A percentile compares a stretch with the other conserved stretches of the same genome.
Evolutionary conservation across 2,888 invertebrate species (phyloP).

Genomic region (Mythimna loreyi): DNA sequence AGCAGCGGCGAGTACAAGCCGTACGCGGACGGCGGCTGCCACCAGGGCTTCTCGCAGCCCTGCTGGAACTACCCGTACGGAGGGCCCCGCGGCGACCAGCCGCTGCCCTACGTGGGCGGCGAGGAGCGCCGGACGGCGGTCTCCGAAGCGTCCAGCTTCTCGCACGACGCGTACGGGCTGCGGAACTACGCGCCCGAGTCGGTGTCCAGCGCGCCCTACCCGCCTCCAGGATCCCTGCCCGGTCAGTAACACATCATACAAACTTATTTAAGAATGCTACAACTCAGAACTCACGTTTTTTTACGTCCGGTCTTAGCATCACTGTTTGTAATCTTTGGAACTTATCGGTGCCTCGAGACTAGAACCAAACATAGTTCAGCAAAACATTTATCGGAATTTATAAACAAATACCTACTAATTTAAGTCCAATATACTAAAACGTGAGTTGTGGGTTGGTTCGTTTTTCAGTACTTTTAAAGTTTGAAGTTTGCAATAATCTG

Average conservation of each 20-base stretch:
- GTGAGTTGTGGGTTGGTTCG: slow-evolving; percentile 58
- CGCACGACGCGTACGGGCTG: slow-evolving; percentile 94
- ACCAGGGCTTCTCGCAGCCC: slow-evolving; percentile 93
- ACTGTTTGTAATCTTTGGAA: slow-evolving; percentile 86
- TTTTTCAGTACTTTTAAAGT: slow-evolving; percentile 53
- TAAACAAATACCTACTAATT: slow-evolving; percentile 77
- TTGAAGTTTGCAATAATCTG: slow-evolving; percentile 54
- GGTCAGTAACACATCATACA: slow-evolving; percentile 82
- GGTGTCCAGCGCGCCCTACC: slow-evolving; percentile 94
- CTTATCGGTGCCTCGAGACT: slow-evolving; percentile 80
- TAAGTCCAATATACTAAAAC: slow-evolving; percentile 63
- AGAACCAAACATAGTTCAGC: slow-evolving; percentile 78
- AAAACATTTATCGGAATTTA: slow-evolving; percentile 85
- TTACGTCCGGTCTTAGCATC: slow-evolving; percentile 73
- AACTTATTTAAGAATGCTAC: slow-evolving; percentile 65
- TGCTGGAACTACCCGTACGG: slow-evolving; percentile 94
- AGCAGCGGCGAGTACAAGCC: slow-evolving; percentile 92
- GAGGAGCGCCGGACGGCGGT: slow-evolving; percentile 93
- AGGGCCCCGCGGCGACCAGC: slow-evolving; percentile 92
- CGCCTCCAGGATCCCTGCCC: slow-evolving; percentile 93
- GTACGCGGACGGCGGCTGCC: slow-evolving; percentile 91
- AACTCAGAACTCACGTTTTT: slow-evolving; percentile 80
- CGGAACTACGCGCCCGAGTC: slow-evolving; percentile 94
- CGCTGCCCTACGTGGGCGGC: slow-evolving; percentile 93
- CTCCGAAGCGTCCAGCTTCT: slow-evolving; percentile 92